These are phyloP conservation scores for Microtus montanus DNA, from an alignment of 2,113 vertebrate species.

Conservation along the genomic window DNA sequence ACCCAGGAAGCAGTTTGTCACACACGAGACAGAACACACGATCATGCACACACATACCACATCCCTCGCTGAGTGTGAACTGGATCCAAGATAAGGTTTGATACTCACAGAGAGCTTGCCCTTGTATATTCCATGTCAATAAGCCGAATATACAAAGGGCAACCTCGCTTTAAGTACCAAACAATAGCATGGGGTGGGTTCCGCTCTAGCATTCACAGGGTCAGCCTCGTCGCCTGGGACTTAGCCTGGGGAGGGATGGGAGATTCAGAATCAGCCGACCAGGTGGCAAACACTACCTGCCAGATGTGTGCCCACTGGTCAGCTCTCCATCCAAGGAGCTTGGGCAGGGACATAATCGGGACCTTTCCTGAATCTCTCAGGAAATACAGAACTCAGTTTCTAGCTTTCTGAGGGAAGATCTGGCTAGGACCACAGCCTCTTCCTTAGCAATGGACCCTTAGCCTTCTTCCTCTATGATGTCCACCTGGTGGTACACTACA, in stretches of 20 bases:
- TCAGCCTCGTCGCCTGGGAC: slow-evolving; percentile 19
- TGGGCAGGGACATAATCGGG: background rate
- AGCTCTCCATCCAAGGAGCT: background rate
- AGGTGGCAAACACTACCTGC: slow-evolving; percentile 7
- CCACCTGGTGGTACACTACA: rapidly evolving
- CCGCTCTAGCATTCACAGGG: background rate
- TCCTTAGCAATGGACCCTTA: background rate
- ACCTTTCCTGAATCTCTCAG: rapidly evolving
- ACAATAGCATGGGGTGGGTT: slow-evolving; percentile 59
- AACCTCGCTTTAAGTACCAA: slow-evolving; percentile 80
- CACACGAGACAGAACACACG: background rate
- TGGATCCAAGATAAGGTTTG: slow-evolving; percentile 71
- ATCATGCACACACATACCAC: slow-evolving; percentile 75
- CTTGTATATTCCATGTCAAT: slow-evolving; percentile 78
- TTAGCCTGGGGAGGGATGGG: slow-evolving; percentile 61
- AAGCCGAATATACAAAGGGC: slow-evolving; percentile 79
- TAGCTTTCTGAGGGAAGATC: rapidly evolving
- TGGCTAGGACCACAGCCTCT: background rate
- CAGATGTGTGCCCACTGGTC: background rate
- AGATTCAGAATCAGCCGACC: background rate
- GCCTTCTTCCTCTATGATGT: background rate
- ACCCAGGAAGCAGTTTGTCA: background rate
- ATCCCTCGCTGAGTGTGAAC: slow-evolving; percentile 59
- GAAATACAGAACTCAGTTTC: background rate
- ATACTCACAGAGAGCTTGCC: slow-evolving; percentile 82